Conservation (phyloP, 2,113 vertebrate genomes). For the Ornithorhynchus anatinus region DNA sequence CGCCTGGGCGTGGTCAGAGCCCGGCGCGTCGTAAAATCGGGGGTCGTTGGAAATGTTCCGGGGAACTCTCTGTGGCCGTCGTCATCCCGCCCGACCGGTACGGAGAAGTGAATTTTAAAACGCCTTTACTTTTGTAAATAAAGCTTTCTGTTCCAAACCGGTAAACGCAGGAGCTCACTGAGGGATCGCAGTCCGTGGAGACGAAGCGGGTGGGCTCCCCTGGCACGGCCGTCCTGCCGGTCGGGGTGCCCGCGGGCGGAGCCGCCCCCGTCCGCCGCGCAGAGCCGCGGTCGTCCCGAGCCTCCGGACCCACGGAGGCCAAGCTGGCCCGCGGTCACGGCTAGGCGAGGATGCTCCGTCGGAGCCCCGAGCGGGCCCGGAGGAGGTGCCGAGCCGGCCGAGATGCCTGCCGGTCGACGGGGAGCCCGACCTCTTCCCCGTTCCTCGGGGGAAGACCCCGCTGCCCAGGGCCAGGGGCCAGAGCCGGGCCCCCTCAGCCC, state of each 20-base stretch:
- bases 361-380: too few relatives aligned
- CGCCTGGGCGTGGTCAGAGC: not conserved
- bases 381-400: too few relatives aligned
- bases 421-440: not conserved
- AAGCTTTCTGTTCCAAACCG: slow-evolving; percentile 29
- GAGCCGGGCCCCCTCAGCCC: too few relatives aligned
- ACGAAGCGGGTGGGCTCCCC: not conserved
- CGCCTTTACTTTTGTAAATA: slow-evolving; percentile 74
- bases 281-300: too few relatives aligned
- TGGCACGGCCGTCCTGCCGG: too few relatives aligned
- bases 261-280: too few relatives aligned
- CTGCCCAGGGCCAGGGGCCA: too few relatives aligned
- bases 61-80: slow-evolving; percentile 40
- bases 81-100: not conserved
- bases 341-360: too few relatives aligned
- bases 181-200: too few relatives aligned
- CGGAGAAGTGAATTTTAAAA: slow-evolving; percentile 52
- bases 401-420: not conserved
- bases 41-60: slow-evolving; percentile 5
- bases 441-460: not conserved
- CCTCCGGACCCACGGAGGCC: too few relatives aligned
- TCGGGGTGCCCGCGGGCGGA: too few relatives aligned
- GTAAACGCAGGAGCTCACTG: not conserved
- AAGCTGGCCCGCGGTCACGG: too few relatives aligned
- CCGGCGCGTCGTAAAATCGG: not conserved